Base-by-base conservation (phyloP, 2,113 vertebrate genomes). In the Rhea pennata region DNA sequence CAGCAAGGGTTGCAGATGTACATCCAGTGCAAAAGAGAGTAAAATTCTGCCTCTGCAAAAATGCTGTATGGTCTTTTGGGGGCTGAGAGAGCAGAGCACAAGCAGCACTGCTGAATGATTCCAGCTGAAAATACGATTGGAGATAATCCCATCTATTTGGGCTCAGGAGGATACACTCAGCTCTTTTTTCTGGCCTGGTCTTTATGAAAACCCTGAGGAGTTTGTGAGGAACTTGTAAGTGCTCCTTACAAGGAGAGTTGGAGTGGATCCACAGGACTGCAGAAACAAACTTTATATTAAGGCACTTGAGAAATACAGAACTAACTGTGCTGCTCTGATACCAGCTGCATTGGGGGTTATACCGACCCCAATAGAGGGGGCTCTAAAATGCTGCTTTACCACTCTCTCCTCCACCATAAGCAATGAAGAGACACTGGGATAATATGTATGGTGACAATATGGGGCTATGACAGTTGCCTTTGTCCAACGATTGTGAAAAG, bases 91-190 rank as follows among this genome's bases (percentile, higher is more conserved):
- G 69, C 50, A 27, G 42, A 70, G 50, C 36, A 51, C 0, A 0
- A 46, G 42, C 62, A 75, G 48, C 33, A 11, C 20, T 12, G 56
- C 33, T 75, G 67, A 53, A 23, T 6, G 12, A 3, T 15, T n/a
- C 7, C 51, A 29, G 24, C 27, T 51, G 62, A 75, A 71, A 80
- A 23, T 12, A 2, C 7, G 39, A 3, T 4, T 36, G 56, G 62
- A 71, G 54, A 2, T 24, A 42, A n/a, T 21, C 46, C 39, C 5
- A 0, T 31, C 6, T 3, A 12, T 51, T 16, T 0, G 0, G 54
- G 66, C 9, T 29, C 44, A 71, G 69, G 58, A 64, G 46, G 58
- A 17, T 20, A 48, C 29, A 12, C 58, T 67, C 14, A 33, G n/a
- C 27, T 82, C 9, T 2, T 62, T 46, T 40, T 66, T 56, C 82